phyloP scores from a whole-genome alignment of 2,888 invertebrate species.

The Drosophila planitibia region DNA sequence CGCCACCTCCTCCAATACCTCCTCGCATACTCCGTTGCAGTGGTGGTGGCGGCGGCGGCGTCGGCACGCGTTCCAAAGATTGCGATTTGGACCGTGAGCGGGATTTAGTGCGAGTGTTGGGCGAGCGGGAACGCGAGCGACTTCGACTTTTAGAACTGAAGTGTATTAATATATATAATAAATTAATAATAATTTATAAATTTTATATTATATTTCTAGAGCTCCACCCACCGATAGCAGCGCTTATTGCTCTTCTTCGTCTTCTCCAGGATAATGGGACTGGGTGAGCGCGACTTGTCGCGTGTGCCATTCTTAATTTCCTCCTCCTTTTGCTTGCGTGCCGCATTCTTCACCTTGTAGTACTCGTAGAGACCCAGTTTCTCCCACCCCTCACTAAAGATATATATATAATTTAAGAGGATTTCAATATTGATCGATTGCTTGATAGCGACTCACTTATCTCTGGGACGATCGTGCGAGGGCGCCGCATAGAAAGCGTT shows the following conservation, averaged over 20 bases:
- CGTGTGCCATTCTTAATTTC: slow-evolving; percentile 90
- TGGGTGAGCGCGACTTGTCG: slow-evolving; percentile 91
- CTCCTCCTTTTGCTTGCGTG: slow-evolving; percentile 94
- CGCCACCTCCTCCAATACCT: slow-evolving; percentile 16
- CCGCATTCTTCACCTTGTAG: slow-evolving; percentile 97
- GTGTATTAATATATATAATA: neutral
- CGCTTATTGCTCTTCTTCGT: slow-evolving; percentile 86
- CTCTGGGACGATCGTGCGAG: slow-evolving; percentile 96
- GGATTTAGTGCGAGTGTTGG: slow-evolving; percentile 85
- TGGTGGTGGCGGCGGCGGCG: slow-evolving; percentile 57
- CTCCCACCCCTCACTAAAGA: slow-evolving; percentile 97
- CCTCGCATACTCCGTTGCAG: slow-evolving; percentile 39
- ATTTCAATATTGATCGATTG: neutral
- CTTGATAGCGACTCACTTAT: slow-evolving; percentile 87
- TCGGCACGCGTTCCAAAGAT: slow-evolving; percentile 66
- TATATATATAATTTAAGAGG: neutral
- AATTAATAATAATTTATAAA: neutral
- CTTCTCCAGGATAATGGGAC: slow-evolving; percentile 90
- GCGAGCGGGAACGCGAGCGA: slow-evolving; percentile 87
- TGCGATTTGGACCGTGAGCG: slow-evolving; percentile 85
- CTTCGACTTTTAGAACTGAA: slow-evolving; percentile 86
- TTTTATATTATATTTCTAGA: neutral
- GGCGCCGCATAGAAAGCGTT: slow-evolving; percentile 98
- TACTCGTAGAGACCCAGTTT: slow-evolving; percentile 98
- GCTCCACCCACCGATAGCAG: slow-evolving; percentile 88